Evolutionary conservation across 2,888 invertebrate species (phyloP).

Genomic region (Sphaerophoria taeniata): DNA sequence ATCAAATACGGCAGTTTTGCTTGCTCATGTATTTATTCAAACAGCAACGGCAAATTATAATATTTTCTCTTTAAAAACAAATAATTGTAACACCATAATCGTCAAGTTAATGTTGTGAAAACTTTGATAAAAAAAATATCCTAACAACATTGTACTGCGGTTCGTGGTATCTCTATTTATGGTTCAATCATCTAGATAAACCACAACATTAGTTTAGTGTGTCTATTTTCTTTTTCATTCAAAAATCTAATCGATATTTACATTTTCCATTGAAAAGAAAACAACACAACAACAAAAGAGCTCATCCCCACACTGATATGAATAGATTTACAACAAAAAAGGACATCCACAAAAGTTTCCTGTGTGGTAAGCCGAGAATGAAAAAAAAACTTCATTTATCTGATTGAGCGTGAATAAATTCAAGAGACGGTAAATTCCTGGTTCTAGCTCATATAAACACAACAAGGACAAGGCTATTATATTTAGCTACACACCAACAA

Average conservation of each 20-base stretch:
- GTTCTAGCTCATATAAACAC: constrained; percentile 45
- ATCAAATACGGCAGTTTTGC: no score
- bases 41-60: no score
- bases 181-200: constrained; percentile 17
- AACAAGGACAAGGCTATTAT: constrained; percentile 66
- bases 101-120: constrained; percentile 62
- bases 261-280: constrained; percentile 80
- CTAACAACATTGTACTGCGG: constrained; percentile 40
- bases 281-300: constrained; percentile 12
- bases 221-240: constrained; percentile 41
- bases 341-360: constrained; percentile 64
- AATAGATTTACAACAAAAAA: constrained; percentile 56
- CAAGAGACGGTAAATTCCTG: constrained; percentile 68
- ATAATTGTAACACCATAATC: no score
- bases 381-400: constrained; percentile 78
- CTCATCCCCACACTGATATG: constrained; percentile 43
- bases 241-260: constrained; percentile 80
- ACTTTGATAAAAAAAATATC: constrained; percentile 36
- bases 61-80: no score
- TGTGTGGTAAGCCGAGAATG: constrained; percentile 35
- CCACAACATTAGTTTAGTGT: constrained; percentile 28
- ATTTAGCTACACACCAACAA: constrained; percentile 55
- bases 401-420: constrained; percentile 82
- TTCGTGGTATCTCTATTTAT: constrained; percentile 12
- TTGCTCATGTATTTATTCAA: no score